Evolutionary conservation across 2,113 vertebrate species (phyloP).

Genomic region (Meleagris gallopavo): DNA sequence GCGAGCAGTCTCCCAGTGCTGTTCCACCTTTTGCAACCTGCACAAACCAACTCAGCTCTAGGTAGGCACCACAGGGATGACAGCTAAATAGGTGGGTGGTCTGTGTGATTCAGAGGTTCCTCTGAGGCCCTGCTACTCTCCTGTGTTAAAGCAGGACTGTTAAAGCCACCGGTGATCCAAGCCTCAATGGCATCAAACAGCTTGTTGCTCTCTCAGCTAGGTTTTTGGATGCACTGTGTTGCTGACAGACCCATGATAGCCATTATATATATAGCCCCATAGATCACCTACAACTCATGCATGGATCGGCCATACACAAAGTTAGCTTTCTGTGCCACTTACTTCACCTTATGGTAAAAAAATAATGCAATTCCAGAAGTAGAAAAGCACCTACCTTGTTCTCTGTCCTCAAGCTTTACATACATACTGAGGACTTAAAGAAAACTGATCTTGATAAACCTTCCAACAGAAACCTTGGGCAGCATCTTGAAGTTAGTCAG

Average conservation of each 20-base stretch:
- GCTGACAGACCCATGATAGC: background rate
- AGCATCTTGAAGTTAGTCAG: background rate
- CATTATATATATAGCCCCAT: accelerated
- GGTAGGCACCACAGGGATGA: background rate
- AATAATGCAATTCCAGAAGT: background rate
- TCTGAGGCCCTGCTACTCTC: accelerated
- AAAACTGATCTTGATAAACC: background rate
- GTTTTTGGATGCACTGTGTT: background rate
- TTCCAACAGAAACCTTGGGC: background rate
- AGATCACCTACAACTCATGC: background rate
- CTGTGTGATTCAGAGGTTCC: accelerated
- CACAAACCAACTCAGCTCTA: background rate
- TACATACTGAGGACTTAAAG: background rate
- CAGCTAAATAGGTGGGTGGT: background rate
- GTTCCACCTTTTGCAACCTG: background rate
- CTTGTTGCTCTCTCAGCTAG: background rate
- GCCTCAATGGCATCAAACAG: background rate
- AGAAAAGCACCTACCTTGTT: background rate
- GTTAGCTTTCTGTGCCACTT: background rate
- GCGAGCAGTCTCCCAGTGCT: background rate
- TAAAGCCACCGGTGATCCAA: background rate
- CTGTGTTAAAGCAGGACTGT: background rate
- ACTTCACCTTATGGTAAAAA: background rate
- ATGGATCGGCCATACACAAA: background rate
- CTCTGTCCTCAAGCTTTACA: background rate